phyloP scores from a whole-genome alignment of 1,140 invertebrate species.

The Drosophila serrata region DNA sequence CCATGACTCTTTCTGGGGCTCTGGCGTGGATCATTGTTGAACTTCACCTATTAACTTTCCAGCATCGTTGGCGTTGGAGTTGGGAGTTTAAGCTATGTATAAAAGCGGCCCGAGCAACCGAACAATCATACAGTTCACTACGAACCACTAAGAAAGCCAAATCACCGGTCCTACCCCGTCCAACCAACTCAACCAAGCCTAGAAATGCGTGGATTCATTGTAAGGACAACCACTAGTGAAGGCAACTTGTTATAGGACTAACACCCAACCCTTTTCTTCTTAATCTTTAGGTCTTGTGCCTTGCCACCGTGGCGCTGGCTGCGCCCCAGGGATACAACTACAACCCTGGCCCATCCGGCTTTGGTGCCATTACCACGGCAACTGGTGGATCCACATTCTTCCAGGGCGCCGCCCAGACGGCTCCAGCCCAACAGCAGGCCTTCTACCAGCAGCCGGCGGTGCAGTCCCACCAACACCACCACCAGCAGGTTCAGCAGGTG shows the following conservation, averaged over 20 bases:
- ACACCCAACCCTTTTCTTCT: slow-evolving; percentile 1
- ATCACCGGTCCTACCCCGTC: slow-evolving; percentile 30
- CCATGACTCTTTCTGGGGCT: slow-evolving; percentile 24
- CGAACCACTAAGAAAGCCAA: slow-evolving; percentile 62
- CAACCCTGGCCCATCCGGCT: slow-evolving; percentile 68
- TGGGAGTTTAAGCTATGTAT: slow-evolving; percentile 51
- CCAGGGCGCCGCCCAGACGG: slow-evolving; percentile 52
- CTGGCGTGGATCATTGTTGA: slow-evolving; percentile 54
- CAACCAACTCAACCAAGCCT: slow-evolving; percentile 70
- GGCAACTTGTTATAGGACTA: background rate
- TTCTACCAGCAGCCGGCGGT: slow-evolving; percentile 86
- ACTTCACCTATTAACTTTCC: slow-evolving; percentile 77
- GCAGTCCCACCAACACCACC: slow-evolving; percentile 47
- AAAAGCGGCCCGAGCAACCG: slow-evolving; percentile 60
- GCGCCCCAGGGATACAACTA: slow-evolving; percentile 83
- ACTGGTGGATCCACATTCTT: slow-evolving; percentile 58
- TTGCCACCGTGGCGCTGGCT: slow-evolving; percentile 76
- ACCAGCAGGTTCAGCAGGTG: slow-evolving; percentile 51
- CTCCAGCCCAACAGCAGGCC: slow-evolving; percentile 44
- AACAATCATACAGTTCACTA: slow-evolving; percentile 73
- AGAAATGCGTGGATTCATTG: slow-evolving; percentile 85
- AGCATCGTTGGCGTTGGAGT: slow-evolving; percentile 38
- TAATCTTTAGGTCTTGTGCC: slow-evolving; percentile 67
- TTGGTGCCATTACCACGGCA: slow-evolving; percentile 52
- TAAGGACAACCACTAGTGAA: slow-evolving; percentile 47